Base-by-base conservation (phyloP, 2,113 vertebrate genomes). In the Rousettus leschenaultii region DNA sequence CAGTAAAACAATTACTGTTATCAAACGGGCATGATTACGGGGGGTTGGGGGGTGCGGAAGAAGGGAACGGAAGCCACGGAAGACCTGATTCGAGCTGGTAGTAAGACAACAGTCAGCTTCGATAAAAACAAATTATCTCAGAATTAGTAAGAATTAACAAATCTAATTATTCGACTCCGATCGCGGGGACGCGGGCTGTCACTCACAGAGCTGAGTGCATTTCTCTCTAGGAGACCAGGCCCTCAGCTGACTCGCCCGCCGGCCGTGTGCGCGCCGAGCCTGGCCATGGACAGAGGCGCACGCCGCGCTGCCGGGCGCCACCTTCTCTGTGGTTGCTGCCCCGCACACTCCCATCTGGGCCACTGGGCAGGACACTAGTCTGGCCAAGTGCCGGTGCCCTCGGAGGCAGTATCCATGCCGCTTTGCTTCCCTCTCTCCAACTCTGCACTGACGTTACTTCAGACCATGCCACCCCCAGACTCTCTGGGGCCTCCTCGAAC, bases 181-280 rank as follows among this genome's bases (percentile, higher is more conserved):
- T 68, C 22, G 38, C 86, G 51, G 48, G n/a, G 65, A 26, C 43
- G 74, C n/a, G 57, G 33, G 13, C 55, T 89, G 55, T n/a, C 89
- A 68, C 71, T 93, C 26, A 18, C 1, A 55, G 59, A 48, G 30
- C 43, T 7, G 24, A 57, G 16, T 38, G 51, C 28, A 55, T 65
- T 84, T 33, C 18, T 77, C 30, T 83, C 33, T 8, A 19, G 68
- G 75, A 83, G 82, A 43, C 1, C 55, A 82, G 38, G 4, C 4
- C 22, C 1, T 40, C 0, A 3, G 28, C 14, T 48, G 13, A 0
- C 2, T 13, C 5, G 2, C 13, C 9, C 63, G 2, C 9, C 53
- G 71, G 12, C 33, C 7, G 0, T 48, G 15, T 21, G 61, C 28
- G 38, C 55, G 19, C 45, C 7, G 24, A 88, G 59, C 11, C 48